A percentile compares a stretch with the other conserved stretches of the same genome.
Conservation (phyloP, 1,140 invertebrate genomes). For the Drosophila bocki region DNA sequence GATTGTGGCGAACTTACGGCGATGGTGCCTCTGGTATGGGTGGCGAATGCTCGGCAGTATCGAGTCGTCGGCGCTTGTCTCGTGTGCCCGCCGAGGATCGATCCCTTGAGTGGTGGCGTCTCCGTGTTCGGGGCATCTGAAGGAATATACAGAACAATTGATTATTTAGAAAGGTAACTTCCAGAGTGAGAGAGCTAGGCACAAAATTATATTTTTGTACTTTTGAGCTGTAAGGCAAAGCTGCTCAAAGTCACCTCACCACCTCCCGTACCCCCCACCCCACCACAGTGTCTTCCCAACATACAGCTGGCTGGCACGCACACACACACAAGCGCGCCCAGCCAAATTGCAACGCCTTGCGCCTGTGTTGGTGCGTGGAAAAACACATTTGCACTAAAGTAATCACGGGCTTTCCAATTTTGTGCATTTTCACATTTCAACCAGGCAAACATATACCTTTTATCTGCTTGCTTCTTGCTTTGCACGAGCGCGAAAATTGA, state of each 20-base stretch:
- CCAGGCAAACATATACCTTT: conserved; percentile 54
- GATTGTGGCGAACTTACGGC: conserved; percentile 69
- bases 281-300: no score
- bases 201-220: conserved; percentile 20
- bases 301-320: conserved; percentile 40
- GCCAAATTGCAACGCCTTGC: conserved; percentile 43
- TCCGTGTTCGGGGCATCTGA: conserved; percentile 92
- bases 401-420: conserved; percentile 22
- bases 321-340: conserved; percentile 11
- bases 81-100: conserved; percentile 86
- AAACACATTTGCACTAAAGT: conserved; percentile 17
- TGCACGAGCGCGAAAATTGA: conserved; percentile 67
- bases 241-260: conserved; percentile 25
- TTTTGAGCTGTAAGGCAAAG: conserved; percentile 7
- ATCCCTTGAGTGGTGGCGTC: conserved; percentile 91
- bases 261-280: not conserved
- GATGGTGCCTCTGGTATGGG: conserved; percentile 72
- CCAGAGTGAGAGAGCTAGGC: no score
- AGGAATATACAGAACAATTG: conserved; percentile 17
- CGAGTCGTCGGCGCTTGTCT: conserved; percentile 87
- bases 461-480: conserved; percentile 33
- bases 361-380: conserved; percentile 29
- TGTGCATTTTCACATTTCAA: conserved; percentile 10
- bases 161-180: not conserved
- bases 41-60: conserved; percentile 80